Evolutionary conservation across 2,888 invertebrate genomes (phyloP).

Genomic region (Tetragonisca angustula): DNA sequence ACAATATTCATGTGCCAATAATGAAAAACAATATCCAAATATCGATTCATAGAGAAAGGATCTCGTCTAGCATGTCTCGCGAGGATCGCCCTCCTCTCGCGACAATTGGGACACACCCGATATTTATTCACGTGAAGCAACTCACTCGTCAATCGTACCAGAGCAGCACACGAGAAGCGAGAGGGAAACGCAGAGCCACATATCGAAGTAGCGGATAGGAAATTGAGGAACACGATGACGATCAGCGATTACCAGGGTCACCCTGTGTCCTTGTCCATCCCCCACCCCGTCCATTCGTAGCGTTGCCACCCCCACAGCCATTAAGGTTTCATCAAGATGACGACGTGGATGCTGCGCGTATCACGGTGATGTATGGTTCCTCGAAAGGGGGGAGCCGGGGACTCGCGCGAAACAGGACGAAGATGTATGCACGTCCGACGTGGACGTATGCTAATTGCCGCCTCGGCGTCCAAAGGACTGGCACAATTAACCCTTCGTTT

Average conservation of each 20-base stretch:
- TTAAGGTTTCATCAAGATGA: constrained; percentile 64
- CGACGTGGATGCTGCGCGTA: constrained; percentile 44
- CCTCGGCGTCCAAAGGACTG: constrained; percentile 29
- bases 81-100: no score
- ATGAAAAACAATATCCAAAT: no score
- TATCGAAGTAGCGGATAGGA: constrained; percentile 73
- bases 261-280: not conserved
- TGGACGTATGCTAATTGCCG: constrained; percentile 49
- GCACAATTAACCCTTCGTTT: constrained; percentile 60
- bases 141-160: not conserved
- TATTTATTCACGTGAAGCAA: no score
- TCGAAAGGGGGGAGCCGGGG: constrained; percentile 22
- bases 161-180: constrained; percentile 7
- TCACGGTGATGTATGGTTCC: constrained; percentile 56
- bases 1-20: no score
- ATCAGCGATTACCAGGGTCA: constrained; percentile 45
- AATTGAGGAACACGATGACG: constrained; percentile 68
- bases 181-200: constrained; percentile 14
- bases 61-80: no score
- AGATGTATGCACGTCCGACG: constrained; percentile 51
- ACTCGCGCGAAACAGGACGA: constrained; percentile 39
- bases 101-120: no score
- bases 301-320: constrained; percentile 15
- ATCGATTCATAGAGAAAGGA: no score
- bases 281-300: not conserved